Evolutionary conservation across 2,888 invertebrate species (phyloP).

Genomic region (Halictus quadricinctus): DNA sequence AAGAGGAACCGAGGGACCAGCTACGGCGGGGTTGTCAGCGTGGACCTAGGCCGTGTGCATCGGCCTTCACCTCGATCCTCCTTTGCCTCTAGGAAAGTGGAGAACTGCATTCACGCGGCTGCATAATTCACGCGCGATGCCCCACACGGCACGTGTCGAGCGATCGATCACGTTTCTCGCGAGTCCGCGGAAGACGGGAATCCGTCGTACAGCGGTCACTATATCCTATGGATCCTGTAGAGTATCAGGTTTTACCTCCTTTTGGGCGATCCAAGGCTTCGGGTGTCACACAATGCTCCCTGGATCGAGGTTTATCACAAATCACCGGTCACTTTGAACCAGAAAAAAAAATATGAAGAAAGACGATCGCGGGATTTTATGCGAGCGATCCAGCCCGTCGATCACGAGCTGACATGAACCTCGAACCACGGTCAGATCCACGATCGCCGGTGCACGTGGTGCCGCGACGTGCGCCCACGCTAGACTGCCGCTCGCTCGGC

Average conservation of each 20-base stretch:
- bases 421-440: conserved; percentile 15
- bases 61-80: conserved; percentile 10
- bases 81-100: neutral
- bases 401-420: neutral
- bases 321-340: conserved; percentile 31
- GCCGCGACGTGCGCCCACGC: conserved; percentile 78
- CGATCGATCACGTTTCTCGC: neutral
- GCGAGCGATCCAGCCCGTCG: neutral
- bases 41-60: neutral
- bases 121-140: conserved; percentile 10
- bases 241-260: conserved; percentile 30
- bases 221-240: conserved; percentile 1
- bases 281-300: neutral
- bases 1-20: neutral
- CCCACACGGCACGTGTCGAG: conserved; percentile 17
- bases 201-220: neutral
- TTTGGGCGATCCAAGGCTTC: conserved; percentile 13
- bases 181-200: neutral
- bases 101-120: neutral
- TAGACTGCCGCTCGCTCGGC: conserved; percentile 78
- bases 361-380: too few relatives aligned
- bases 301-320: conserved; percentile 29
- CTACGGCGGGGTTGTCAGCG: neutral
- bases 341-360: neutral
- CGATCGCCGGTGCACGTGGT: conserved; percentile 70